A percentile compares a stretch with the other conserved stretches of the same genome.
These are phyloP conservation scores for Amphiura filiformis DNA, from an alignment of 35 echinoderm and acorn worm genomes.

Conservation along the genomic window DNA sequence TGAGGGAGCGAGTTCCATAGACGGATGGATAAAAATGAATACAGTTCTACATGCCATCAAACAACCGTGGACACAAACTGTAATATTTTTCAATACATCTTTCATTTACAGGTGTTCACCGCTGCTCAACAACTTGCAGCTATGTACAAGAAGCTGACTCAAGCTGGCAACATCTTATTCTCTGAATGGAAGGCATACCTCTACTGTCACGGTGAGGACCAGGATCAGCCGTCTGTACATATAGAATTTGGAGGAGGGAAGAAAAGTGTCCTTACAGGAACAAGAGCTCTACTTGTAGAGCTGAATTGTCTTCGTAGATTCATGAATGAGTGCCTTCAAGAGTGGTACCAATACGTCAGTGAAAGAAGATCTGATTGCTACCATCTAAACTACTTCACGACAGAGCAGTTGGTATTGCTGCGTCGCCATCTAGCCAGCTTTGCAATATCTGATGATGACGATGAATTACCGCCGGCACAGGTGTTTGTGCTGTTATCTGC, in stretches of 20 bases:
- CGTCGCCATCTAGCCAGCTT: conserved; percentile 8
- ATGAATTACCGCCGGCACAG: neutral
- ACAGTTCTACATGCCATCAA: too few species aligned
- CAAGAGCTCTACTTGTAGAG: neutral
- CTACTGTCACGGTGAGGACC: neutral
- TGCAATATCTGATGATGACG: neutral
- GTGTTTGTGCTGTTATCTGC: neutral
- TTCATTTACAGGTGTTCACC: conserved; percentile 10
- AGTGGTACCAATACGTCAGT: conserved; percentile 26
- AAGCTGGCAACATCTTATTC: conserved; percentile 27
- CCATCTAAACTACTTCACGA: conserved; percentile 20
- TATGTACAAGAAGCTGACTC: neutral
- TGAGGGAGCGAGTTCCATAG: too few species aligned
- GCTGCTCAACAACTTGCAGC: neutral
- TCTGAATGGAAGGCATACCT: neutral
- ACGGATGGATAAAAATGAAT: too few species aligned
- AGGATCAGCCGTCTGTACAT: neutral
- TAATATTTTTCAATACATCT: too few species aligned
- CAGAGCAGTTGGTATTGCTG: conserved; percentile 25
- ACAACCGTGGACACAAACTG: too few species aligned
- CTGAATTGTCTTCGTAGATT: neutral
- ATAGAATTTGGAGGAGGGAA: conserved; percentile 14
- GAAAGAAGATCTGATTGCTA: conserved; percentile 22
- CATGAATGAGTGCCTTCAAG: neutral
- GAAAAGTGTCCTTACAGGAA: neutral